Conservation (phyloP, 2,888 invertebrate genomes). For the Erannis defoliaria region DNA sequence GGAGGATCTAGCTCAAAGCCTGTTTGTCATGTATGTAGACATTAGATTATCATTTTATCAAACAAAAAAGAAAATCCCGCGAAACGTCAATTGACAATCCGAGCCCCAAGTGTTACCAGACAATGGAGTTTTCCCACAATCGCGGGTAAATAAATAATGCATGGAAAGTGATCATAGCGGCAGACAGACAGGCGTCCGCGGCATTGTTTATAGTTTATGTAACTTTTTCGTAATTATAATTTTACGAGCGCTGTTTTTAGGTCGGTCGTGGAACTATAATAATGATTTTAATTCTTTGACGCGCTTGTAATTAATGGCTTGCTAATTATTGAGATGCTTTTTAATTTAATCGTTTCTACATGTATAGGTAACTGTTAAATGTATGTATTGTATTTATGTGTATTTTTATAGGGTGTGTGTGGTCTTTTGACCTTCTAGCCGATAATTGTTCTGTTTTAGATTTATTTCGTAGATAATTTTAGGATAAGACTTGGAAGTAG, state of each 20-base stretch:
- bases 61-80: constrained; percentile 36
- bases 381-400: too few relatives aligned
- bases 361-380: too few relatives aligned
- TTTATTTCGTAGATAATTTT: too few relatives aligned
- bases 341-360: too few relatives aligned
- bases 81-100: constrained; percentile 37
- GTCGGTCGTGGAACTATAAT: constrained; percentile 27
- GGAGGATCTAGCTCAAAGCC: too few relatives aligned
- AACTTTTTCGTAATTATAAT: constrained; percentile 45
- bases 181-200: constrained; percentile 39
- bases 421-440: too few relatives aligned
- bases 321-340: background rate
- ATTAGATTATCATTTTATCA: constrained; percentile 29
- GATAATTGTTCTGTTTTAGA: too few relatives aligned
- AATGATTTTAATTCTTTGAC: constrained; percentile 10
- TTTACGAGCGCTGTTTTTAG: constrained; percentile 38
- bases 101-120: constrained; percentile 47
- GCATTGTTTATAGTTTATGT: constrained; percentile 43
- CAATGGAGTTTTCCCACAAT: constrained; percentile 58
- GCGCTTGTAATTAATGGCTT: constrained; percentile 4
- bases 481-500: too few relatives aligned
- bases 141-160: constrained; percentile 49
- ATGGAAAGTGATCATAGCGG: constrained; percentile 56
- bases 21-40: constrained; percentile 21
- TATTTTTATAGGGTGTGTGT: too few relatives aligned